phyloP scores from a whole-genome alignment of 1,140 invertebrate species.

The Delia radicum region DNA sequence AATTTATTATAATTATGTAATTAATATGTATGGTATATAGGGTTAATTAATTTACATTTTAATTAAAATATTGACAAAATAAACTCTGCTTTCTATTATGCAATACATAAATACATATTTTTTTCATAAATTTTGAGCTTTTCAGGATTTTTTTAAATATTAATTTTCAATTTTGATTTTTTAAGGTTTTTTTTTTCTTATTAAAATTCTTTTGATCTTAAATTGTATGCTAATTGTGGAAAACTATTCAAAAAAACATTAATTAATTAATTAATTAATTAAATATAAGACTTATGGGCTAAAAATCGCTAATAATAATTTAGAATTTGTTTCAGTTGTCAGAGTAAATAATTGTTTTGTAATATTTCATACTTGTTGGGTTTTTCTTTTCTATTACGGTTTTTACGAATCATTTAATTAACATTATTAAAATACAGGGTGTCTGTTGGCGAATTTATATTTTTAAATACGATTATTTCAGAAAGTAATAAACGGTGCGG shows the following conservation, averaged over 20 bases:
- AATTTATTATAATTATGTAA: background rate
- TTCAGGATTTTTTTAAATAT: background rate
- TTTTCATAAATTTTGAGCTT: constrained; percentile 11
- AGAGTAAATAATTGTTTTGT: constrained; percentile 17
- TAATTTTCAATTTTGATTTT: background rate
- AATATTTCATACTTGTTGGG: background rate
- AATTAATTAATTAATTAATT: constrained; percentile 4
- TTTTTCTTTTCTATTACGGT: background rate
- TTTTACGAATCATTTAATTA: background rate
- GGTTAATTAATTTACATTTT: background rate
- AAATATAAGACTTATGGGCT: too few species aligned
- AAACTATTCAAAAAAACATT: constrained; percentile 5
- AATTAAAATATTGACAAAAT: constrained; percentile 1
- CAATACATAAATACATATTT: too few species aligned
- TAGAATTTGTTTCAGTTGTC: constrained; percentile 18
- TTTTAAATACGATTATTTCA: too few species aligned
- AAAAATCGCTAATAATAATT: constrained; percentile 19
- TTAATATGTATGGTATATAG: background rate
- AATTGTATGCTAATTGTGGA: constrained; percentile 9
- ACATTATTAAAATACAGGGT: background rate
- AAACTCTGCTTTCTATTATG: too few species aligned
- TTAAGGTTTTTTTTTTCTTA: background rate
- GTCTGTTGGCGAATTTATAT: too few species aligned
- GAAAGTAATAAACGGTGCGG: too few species aligned
- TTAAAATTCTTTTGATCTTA: background rate